Percentiles rank a stretch among this genome's conserved stretches.
These are phyloP conservation scores for Heliconius charithonia DNA, from an alignment of 2,888 invertebrate genomes.

Conservation along the genomic window DNA sequence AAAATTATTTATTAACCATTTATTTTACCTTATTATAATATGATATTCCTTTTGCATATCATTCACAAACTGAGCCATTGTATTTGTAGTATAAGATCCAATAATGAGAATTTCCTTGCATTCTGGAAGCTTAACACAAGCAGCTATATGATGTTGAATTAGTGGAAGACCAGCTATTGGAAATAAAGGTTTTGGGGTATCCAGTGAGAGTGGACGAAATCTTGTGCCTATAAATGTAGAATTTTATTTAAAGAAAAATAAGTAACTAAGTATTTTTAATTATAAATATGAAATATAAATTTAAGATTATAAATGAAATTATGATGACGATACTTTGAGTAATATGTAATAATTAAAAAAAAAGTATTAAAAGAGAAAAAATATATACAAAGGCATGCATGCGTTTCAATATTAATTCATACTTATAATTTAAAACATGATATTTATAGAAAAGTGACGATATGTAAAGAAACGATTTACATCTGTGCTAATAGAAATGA, in stretches of 20 bases:
- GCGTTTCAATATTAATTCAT: neutral
- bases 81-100: conserved; percentile 94
- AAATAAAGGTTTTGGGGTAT: conserved; percentile 98
- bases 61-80: conserved; percentile 93
- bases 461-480: neutral
- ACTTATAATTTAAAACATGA: neutral
- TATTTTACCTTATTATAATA: conserved; percentile 88
- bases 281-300: neutral
- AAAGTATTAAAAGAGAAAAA: neutral
- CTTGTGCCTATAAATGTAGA: conserved; percentile 89
- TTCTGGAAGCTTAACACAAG: conserved; percentile 90
- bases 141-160: conserved; percentile 98
- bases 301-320: neutral
- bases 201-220: conserved; percentile 97
- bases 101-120: conserved; percentile 96
- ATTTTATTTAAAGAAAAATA: too few relatives aligned
- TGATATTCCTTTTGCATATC: conserved; percentile 93
- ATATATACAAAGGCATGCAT: neutral
- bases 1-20: neutral
- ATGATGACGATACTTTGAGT: neutral
- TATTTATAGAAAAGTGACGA: neutral
- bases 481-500: conserved; percentile 18
- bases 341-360: neutral
- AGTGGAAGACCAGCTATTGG: conserved; percentile 98
- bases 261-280: too few relatives aligned